Evolutionary conservation across 2,797 vertebrate species (phyloP).

Genomic region (Lacerta bilineata): DNA sequence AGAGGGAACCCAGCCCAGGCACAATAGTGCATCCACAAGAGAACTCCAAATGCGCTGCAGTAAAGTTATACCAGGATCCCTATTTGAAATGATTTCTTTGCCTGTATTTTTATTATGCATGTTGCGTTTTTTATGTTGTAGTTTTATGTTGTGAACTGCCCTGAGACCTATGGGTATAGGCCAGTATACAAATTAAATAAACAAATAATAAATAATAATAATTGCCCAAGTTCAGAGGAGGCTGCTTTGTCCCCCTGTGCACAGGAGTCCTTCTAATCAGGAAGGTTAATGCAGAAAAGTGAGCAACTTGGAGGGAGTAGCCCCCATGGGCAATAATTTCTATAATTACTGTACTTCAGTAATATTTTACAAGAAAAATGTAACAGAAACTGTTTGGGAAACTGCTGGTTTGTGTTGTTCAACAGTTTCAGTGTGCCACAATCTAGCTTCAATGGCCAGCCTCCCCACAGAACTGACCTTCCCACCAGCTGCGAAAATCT

Average conservation of each 20-base stretch:
- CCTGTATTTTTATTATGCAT: no score
- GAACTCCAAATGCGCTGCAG: neutral
- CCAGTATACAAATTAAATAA: no score
- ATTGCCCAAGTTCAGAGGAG: neutral
- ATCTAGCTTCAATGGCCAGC: neutral
- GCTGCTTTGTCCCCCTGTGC: neutral
- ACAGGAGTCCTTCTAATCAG: neutral
- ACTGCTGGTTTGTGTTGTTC: no score
- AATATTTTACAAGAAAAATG: neutral
- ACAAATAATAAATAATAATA: neutral
- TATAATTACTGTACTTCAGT: neutral
- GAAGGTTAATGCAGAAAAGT: neutral
- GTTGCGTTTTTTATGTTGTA: no score
- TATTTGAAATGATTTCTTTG: no score
- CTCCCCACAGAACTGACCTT: no score
- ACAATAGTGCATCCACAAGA: neutral
- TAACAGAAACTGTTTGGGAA: neutral
- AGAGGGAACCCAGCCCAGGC: neutral
- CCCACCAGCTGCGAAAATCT: neutral
- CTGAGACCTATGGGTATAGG: no score
- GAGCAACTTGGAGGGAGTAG: neutral
- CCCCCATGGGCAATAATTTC: neutral
- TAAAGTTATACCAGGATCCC: neutral
- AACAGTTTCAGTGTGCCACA: neutral
- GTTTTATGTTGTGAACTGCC: no score